These are phyloP conservation scores for Salticus scenicus DNA, from an alignment of 2,888 invertebrate species.

Conservation along the genomic window DNA sequence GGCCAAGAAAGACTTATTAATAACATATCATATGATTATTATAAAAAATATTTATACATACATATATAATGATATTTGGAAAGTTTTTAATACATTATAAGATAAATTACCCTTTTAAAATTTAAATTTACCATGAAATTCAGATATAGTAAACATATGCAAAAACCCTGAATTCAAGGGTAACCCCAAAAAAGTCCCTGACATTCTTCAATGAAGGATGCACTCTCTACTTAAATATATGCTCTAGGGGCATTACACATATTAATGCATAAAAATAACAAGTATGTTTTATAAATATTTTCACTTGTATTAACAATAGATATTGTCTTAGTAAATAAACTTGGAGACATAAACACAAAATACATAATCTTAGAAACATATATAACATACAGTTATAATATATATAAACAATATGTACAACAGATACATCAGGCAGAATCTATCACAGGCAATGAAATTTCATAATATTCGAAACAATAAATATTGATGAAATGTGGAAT, in stretches of 20 bases:
- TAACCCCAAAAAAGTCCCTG: too few relatives aligned
- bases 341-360: neutral
- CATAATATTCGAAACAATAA: neutral
- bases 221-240: too few relatives aligned
- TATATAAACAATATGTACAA: neutral
- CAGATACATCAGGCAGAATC: neutral
- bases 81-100: too few relatives aligned
- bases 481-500: neutral
- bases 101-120: too few relatives aligned
- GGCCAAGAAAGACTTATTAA: too few relatives aligned
- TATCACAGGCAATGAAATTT: conserved; percentile 6
- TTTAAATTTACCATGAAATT: too few relatives aligned
- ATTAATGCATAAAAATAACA: neutral
- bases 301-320: neutral
- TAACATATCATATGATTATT: too few relatives aligned
- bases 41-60: too few relatives aligned
- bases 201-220: too few relatives aligned
- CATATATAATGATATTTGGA: too few relatives aligned
- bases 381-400: neutral
- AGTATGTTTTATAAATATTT: neutral
- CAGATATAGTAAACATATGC: too few relatives aligned
- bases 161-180: too few relatives aligned
- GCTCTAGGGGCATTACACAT: neutral
- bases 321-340: neutral
- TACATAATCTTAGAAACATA: neutral